Conservation (phyloP, 2,888 invertebrate genomes). For the Metacarcinus magister region DNA sequence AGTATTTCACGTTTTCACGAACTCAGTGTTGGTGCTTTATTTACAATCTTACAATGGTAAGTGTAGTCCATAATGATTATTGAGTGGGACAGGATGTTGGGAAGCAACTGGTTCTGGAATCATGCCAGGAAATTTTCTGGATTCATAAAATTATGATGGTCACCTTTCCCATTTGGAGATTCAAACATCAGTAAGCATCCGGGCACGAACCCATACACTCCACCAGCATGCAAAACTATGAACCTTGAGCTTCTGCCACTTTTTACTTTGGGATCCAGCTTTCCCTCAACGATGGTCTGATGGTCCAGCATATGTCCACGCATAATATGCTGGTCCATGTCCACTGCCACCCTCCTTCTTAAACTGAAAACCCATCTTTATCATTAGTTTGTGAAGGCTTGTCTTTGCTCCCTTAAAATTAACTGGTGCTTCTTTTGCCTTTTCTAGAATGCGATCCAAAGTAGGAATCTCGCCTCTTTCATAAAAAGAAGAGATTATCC, state of each 20-base stretch:
- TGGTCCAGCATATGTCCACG: no score
- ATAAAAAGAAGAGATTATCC: neutral
- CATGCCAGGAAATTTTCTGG: conserved; percentile 4
- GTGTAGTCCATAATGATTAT: conserved; percentile 30
- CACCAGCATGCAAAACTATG: neutral
- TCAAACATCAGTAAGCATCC: neutral
- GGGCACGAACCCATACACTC: neutral
- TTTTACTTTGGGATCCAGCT: neutral
- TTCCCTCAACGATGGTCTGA: neutral
- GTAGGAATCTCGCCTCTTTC: conserved; percentile 21
- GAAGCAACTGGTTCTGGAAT: neutral
- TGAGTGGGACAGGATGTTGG: conserved; percentile 1
- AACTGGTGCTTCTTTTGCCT: neutral
- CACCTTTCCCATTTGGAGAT: conserved; percentile 47
- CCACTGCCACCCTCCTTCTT: neutral
- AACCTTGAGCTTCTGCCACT: neutral
- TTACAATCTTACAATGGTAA: neutral
- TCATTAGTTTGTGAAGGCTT: conserved; percentile 35
- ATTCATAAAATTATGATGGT: conserved; percentile 32
- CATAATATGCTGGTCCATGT: neutral
- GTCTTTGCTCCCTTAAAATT: conserved; percentile 34
- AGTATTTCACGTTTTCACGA: no score
- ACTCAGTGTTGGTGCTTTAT: neutral
- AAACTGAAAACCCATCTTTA: neutral
- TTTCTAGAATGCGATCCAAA: neutral